phyloP scores from a whole-genome alignment of 1,140 invertebrate species.

The Trachymyrmex cornetzi region DNA sequence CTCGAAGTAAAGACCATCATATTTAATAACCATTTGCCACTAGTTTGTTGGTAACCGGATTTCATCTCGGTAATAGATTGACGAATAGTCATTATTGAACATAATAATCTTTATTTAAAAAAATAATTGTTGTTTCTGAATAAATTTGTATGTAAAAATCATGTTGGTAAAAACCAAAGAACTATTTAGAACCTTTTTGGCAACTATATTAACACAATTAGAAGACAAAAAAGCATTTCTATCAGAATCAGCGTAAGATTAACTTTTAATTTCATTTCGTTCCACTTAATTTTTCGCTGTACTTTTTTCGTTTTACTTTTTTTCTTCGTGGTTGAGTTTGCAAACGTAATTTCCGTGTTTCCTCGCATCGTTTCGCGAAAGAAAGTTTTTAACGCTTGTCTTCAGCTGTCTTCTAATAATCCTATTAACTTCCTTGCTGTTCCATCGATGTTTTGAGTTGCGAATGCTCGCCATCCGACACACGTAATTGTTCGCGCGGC shows the following conservation, averaged over 20 bases:
- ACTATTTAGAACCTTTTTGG: too few species aligned
- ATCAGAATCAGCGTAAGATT: not conserved
- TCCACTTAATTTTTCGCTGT: not conserved
- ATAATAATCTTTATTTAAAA: too few species aligned
- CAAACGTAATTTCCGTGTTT: not conserved
- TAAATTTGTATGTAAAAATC: too few species aligned
- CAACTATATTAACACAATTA: not conserved
- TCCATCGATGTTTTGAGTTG: slow-evolving; percentile 41
- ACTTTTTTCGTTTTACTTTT: not conserved
- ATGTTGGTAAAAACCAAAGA: too few species aligned
- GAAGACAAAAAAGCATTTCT: not conserved
- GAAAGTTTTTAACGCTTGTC: slow-evolving; percentile 1
- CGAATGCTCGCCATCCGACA: slow-evolving; percentile 27
- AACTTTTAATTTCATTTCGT: not conserved
- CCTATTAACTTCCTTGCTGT: slow-evolving; percentile 34
- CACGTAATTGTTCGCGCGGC: slow-evolving; percentile 61
- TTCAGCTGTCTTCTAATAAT: slow-evolving; percentile 18
- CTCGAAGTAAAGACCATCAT: too few species aligned
- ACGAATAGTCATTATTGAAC: too few species aligned
- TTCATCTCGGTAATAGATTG: too few species aligned
- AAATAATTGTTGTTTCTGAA: too few species aligned
- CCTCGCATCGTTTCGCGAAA: not conserved
- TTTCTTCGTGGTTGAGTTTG: not conserved
- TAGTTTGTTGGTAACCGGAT: too few species aligned
- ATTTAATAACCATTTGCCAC: too few species aligned